These are phyloP conservation scores for Tyrannus savana DNA, from an alignment of 2,113 vertebrate species.

Conservation along the genomic window DNA sequence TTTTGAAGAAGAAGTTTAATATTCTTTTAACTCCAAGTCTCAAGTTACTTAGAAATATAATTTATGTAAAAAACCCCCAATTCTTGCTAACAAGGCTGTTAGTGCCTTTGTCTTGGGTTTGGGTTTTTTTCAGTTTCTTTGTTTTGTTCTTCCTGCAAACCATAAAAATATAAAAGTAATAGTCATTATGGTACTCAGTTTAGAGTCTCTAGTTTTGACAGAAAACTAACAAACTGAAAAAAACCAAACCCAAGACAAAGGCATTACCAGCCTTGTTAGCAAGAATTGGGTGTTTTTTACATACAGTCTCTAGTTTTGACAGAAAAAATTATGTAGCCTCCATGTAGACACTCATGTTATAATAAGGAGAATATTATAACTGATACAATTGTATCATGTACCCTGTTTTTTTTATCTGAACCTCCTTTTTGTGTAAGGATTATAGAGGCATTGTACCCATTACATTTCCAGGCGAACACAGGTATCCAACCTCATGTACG, in stretches of 20 bases:
- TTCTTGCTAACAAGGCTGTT: background rate
- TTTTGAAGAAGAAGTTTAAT: background rate
- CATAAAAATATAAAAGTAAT: background rate
- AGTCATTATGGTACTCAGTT: background rate
- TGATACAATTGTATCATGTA: background rate
- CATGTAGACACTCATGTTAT: background rate
- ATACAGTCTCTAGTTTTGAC: background rate
- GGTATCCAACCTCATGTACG: fast-evolving
- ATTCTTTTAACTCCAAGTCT: background rate
- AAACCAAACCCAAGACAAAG: too few relatives aligned
- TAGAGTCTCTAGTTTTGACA: too few relatives aligned
- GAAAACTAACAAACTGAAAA: too few relatives aligned
- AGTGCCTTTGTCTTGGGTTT: background rate
- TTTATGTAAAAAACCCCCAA: background rate
- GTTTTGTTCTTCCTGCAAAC: background rate
- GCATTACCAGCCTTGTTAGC: too few relatives aligned
- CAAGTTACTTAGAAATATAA: background rate
- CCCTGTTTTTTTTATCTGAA: background rate
- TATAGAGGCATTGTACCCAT: background rate
- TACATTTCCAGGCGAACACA: background rate
- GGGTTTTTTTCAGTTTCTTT: background rate
- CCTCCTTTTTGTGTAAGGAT: background rate
- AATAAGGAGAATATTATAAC: background rate
- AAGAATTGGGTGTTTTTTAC: too few relatives aligned
- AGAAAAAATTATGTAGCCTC: background rate